Evolutionary conservation across 2,113 vertebrate species (phyloP).

Genomic region (Acinonyx jubatus): DNA sequence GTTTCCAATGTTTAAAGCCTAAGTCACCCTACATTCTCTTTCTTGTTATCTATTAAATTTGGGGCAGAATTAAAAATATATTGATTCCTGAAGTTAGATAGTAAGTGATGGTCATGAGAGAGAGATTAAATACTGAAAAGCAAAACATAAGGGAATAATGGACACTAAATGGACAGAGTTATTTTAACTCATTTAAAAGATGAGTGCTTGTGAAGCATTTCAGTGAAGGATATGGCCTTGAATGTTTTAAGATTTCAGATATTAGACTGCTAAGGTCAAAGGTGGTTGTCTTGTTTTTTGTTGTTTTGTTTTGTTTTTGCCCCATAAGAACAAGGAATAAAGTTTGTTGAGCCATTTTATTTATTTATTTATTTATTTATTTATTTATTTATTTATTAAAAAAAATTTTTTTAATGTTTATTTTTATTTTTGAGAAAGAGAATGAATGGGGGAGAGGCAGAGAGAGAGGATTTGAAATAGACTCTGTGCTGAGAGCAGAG

Average conservation of each 20-base stretch:
- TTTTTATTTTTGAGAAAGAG: too few species aligned
- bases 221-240: not conserved
- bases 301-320: not conserved
- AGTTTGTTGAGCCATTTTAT: not conserved
- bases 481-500: too few species aligned
- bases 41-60: not conserved
- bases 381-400: not conserved
- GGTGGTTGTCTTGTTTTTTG: not conserved
- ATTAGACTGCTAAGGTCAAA: not conserved
- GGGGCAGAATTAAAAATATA: constrained; percentile 12
- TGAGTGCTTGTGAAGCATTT: not conserved
- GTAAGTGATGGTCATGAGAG: not conserved
- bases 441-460: too few species aligned
- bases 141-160: not conserved
- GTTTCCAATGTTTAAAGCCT: constrained; percentile 12
- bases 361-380: not conserved
- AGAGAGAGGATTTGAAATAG: too few species aligned
- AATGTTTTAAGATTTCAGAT: constrained; percentile 14
- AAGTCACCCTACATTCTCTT: not conserved
- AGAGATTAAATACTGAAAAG: not conserved
- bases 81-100: not conserved
- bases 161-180: not conserved
- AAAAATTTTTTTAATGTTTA: too few species aligned
- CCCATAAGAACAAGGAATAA: not conserved
- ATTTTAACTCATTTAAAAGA: not conserved